These are phyloP conservation scores for Tachycineta bicolor DNA, from an alignment of 2,113 vertebrate genomes.

Conservation along the genomic window DNA sequence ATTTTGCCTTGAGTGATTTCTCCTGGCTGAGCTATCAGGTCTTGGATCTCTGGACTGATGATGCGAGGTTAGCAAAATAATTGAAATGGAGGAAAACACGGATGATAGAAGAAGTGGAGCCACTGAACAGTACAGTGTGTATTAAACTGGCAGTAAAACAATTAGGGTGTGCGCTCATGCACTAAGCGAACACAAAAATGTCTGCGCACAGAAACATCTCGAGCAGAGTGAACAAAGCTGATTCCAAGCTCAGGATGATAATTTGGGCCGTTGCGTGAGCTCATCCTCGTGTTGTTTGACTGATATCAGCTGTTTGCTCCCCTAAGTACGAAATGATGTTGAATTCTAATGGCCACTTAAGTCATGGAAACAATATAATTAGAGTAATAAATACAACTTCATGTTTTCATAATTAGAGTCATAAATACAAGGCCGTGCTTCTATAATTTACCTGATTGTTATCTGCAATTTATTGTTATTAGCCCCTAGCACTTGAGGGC, in stretches of 20 bases:
- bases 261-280: background rate
- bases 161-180: background rate
- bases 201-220: background rate
- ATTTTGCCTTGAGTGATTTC: background rate
- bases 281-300: background rate
- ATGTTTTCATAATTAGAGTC: slow-evolving; percentile 26
- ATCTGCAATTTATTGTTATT: background rate
- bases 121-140: background rate
- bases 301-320: background rate
- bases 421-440: background rate
- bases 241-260: background rate
- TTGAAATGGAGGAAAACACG: background rate
- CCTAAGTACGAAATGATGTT: background rate
- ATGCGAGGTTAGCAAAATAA: background rate
- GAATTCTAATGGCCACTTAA: slow-evolving; percentile 36
- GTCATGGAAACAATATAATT: slow-evolving; percentile 11
- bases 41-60: background rate
- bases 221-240: background rate
- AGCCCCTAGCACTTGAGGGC: background rate
- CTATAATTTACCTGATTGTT: background rate
- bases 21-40: background rate
- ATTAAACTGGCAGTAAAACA: background rate
- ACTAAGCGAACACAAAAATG: background rate
- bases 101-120: background rate
- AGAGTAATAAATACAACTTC: slow-evolving; percentile 23